Base-by-base conservation (phyloP, 2,888 invertebrate genomes). In the Calephelis perditalis region DNA sequence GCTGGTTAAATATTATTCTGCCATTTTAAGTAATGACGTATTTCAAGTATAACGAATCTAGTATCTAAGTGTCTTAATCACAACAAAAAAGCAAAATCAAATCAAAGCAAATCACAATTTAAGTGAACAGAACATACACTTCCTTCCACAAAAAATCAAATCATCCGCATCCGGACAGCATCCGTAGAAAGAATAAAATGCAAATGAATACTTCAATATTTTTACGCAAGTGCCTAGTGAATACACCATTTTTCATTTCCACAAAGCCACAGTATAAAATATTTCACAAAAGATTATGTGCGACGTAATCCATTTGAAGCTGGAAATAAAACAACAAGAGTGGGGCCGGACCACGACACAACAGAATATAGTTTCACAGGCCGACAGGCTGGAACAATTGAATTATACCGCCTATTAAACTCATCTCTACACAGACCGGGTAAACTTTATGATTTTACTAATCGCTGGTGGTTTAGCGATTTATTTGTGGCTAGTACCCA, bases 371-470 rank as follows among this genome's bases (percentile, higher is more conserved):
- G 81, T 83, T 82, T 80, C 81, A 77, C 79, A 78, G 78, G 76
- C 78, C 82, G 78, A 62, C 79, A 77, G 73, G 69, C 78, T 71
- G 79, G 80, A 81, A 83, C 85, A 82, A 86, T 86, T 84, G 82
- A 82, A 85, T 86, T 84, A 86, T 82, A 71, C 74, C 79, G 77
- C 79, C 80, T 82, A 84, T 85, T 84, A 82, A 81, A 79, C 77
- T 73, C 78, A 71, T 63, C 66, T 66, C 65, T 66, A 65, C 67
- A 68, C 73, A 70, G 59, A 61, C 64, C 70, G 69, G 68, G 72
- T 67, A 69, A 73, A 73, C 73, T 77, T 76, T 74, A 74, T 77
- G 69, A 71, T 67, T 73, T 72, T 70, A 59, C 74, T 76, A 75
- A 77, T 76, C 72, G 73, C 65, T 63, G 65, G 70, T 73, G 70